phyloP scores from a whole-genome alignment of 2,113 vertebrate species.

The Chionodraco myersi region DNA sequence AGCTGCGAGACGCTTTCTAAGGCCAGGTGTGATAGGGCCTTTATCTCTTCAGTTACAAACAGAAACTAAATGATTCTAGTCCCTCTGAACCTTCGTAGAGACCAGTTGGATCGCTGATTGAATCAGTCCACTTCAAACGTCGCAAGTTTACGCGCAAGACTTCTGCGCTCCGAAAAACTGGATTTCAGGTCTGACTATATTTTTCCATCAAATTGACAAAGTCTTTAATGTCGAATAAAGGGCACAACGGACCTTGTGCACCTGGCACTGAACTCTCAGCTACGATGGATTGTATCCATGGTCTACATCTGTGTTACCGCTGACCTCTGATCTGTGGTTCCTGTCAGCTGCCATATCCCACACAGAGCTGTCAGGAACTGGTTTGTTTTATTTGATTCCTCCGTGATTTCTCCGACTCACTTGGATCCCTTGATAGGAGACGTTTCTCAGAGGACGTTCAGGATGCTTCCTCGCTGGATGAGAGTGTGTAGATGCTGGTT shows the following conservation, averaged over 20 bases:
- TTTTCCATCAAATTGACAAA: conserved; percentile 16
- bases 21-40: no score
- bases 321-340: conserved; percentile 32
- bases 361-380: not conserved
- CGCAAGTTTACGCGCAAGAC: conserved; percentile 2
- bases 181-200: conserved; percentile 3
- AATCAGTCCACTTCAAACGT: not conserved
- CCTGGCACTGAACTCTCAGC: not conserved
- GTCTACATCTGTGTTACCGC: conserved; percentile 4
- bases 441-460: not conserved
- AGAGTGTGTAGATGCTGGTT: conserved; percentile 68
- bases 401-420: not conserved
- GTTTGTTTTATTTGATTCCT: not conserved
- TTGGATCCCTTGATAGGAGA: not conserved
- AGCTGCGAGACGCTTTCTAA: no score
- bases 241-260: not conserved
- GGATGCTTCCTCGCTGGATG: conserved; percentile 9
- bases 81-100: not conserved
- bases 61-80: no score
- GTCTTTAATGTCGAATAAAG: not conserved
- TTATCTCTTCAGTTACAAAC: not conserved
- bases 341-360: conserved; percentile 17
- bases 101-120: not conserved
- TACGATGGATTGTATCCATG: not conserved
- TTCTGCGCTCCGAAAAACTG: not conserved